Percentiles rank a stretch among this genome's conserved stretches.
Evolutionary conservation across 2,888 invertebrate genomes (phyloP).

Genomic region (Acronicta psi): DNA sequence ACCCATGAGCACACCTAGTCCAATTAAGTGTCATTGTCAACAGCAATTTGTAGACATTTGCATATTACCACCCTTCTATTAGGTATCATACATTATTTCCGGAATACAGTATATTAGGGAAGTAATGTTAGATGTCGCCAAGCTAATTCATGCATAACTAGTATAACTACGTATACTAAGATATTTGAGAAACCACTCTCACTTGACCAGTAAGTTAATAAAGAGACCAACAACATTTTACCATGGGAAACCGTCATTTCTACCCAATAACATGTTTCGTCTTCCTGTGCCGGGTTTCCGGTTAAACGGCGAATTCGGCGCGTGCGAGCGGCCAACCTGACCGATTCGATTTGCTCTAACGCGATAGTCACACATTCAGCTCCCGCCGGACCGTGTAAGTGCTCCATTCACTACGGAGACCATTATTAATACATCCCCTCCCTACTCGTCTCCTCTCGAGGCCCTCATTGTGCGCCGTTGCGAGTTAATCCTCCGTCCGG

Average conservation of each 20-base stretch:
- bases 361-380: slow-evolving; percentile 86
- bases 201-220: slow-evolving; percentile 9
- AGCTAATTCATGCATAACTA: no score
- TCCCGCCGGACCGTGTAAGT: slow-evolving; percentile 87
- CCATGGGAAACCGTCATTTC: slow-evolving; percentile 62
- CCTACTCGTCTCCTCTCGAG: slow-evolving; percentile 78
- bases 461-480: slow-evolving; percentile 81
- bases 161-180: no score
- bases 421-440: slow-evolving; percentile 87
- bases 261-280: slow-evolving; percentile 66
- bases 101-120: slow-evolving; percentile 48
- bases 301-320: slow-evolving; percentile 80
- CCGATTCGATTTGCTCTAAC: slow-evolving; percentile 87
- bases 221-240: slow-evolving; percentile 51
- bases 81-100: slow-evolving; percentile 63
- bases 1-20: slow-evolving; percentile 57
- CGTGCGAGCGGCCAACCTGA: slow-evolving; percentile 77
- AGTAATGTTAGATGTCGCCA: slow-evolving; percentile 26
- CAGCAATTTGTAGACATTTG: slow-evolving; percentile 71
- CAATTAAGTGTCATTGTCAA: slow-evolving; percentile 67
- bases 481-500: slow-evolving; percentile 84
- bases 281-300: slow-evolving; percentile 70
- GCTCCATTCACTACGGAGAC: slow-evolving; percentile 85
- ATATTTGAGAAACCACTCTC: no score
- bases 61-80: slow-evolving; percentile 67